These are phyloP conservation scores for Drosophila kepulauana DNA, from an alignment of 1,140 invertebrate genomes.

Conservation along the genomic window DNA sequence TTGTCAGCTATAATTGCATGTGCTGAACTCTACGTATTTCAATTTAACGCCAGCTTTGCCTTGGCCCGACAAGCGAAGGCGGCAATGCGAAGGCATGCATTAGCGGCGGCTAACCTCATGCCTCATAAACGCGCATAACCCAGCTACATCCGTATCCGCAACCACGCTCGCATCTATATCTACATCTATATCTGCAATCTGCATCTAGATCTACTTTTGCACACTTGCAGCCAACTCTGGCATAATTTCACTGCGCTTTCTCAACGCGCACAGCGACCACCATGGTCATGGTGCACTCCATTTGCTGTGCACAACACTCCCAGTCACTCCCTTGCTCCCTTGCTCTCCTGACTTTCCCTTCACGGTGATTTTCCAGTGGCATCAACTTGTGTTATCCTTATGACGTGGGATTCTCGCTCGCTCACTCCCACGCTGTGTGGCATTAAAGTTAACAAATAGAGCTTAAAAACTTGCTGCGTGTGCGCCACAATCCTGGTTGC, in stretches of 20 bases:
- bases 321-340: background rate
- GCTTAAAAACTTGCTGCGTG: conserved; percentile 76
- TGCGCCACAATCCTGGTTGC: conserved; percentile 17
- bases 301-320: conserved; percentile 50
- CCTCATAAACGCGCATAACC: conserved; percentile 35
- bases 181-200: conserved; percentile 35
- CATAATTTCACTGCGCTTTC: conserved; percentile 58
- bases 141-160: conserved; percentile 13
- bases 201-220: conserved; percentile 28
- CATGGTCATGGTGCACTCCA: conserved; percentile 51
- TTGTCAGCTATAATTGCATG: conserved; percentile 4
- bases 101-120: conserved; percentile 24
- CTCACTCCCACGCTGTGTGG: conserved; percentile 23
- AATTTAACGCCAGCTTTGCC: conserved; percentile 29
- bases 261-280: conserved; percentile 25
- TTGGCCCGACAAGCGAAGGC: conserved; percentile 20
- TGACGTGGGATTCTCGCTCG: conserved; percentile 4
- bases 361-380: conserved; percentile 20
- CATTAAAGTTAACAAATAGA: conserved; percentile 78
- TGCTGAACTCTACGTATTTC: conserved; percentile 9
- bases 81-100: conserved; percentile 22
- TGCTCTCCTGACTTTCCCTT: background rate
- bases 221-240: conserved; percentile 42
- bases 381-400: conserved; percentile 28
- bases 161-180: conserved; percentile 8